phyloP scores from a whole-genome alignment of 2,888 invertebrate genomes.

The Saturnia japonica region DNA sequence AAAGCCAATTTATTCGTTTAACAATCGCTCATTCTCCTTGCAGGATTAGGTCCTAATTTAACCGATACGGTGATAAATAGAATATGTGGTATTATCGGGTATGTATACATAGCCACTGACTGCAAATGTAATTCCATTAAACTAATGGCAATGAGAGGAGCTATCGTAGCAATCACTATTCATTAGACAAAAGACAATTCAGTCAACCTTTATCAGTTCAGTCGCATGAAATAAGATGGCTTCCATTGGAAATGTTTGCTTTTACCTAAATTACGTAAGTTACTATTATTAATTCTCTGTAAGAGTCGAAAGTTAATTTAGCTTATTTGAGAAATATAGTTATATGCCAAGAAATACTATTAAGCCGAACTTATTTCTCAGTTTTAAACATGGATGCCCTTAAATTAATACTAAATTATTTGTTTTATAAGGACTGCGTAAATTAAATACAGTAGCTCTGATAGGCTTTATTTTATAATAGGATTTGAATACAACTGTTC shows the following conservation, averaged over 20 bases:
- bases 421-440: too few species aligned
- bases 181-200: background rate
- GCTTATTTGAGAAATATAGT: background rate
- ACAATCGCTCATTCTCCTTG: too few species aligned
- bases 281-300: background rate
- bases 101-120: background rate
- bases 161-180: background rate
- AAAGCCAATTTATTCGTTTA: too few species aligned
- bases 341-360: background rate
- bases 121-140: slow-evolving; percentile 2
- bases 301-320: background rate
- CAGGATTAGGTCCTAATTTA: too few species aligned
- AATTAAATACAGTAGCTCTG: too few species aligned
- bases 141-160: background rate
- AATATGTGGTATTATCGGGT: background rate
- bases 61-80: too few species aligned
- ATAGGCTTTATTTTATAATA: too few species aligned
- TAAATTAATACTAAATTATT: too few species aligned
- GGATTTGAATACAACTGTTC: too few species aligned
- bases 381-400: too few species aligned
- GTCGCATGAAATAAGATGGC: background rate
- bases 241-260: slow-evolving; percentile 2
- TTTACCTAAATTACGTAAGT: background rate
- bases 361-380: background rate
- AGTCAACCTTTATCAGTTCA: background rate